These are phyloP conservation scores for Leptinotarsa texana DNA, from an alignment of 1,140 invertebrate genomes.

Conservation along the genomic window DNA sequence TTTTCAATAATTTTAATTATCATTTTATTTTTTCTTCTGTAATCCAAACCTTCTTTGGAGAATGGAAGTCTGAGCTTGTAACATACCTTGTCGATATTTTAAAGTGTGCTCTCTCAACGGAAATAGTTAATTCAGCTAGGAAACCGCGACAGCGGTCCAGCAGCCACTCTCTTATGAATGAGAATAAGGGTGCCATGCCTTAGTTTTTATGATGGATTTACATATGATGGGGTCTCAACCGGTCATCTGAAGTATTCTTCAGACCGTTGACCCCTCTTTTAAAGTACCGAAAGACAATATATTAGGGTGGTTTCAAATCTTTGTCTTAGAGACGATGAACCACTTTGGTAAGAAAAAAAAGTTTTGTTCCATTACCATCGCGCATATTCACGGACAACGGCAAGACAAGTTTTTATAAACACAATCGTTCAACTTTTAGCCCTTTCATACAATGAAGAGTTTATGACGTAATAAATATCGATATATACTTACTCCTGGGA, in stretches of 20 bases:
- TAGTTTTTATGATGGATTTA: neutral
- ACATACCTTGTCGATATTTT: too few relatives aligned
- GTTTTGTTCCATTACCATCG: neutral
- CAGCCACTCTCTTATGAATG: neutral
- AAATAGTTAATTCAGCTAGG: too few relatives aligned
- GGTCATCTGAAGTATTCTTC: neutral
- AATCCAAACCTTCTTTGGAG: too few relatives aligned
- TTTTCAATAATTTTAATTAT: too few relatives aligned
- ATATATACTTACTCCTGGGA: too few relatives aligned
- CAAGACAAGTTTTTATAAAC: neutral
- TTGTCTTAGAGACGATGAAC: conserved; percentile 4
- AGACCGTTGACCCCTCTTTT: conserved; percentile 1
- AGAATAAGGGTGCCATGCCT: neutral
- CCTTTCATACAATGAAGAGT: neutral
- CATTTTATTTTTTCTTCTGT: too few relatives aligned
- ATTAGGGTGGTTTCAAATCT: neutral
- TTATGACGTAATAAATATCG: too few relatives aligned
- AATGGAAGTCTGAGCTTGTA: too few relatives aligned
- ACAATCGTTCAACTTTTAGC: conserved; percentile 3
- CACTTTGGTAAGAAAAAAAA: neutral
- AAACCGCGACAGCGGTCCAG: neutral
- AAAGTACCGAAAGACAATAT: neutral
- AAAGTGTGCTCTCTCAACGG: too few relatives aligned
- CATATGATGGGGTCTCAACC: conserved; percentile 2
- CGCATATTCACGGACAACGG: neutral